These are phyloP conservation scores for Branchellion lobata DNA, from an alignment of 2,888 invertebrate species.

Conservation along the genomic window DNA sequence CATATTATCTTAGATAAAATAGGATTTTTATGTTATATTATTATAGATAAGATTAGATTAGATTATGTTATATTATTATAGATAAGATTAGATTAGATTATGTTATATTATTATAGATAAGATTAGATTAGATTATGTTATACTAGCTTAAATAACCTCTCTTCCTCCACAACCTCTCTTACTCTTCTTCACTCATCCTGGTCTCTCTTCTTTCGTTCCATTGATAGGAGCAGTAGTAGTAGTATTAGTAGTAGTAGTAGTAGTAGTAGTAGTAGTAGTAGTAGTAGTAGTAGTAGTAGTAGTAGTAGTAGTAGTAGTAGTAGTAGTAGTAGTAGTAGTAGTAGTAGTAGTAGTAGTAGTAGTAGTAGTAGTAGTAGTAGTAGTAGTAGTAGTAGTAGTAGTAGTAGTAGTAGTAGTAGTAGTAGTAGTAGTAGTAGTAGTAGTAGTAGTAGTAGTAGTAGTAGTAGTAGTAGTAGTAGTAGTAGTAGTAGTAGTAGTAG, in stretches of 20 bases:
- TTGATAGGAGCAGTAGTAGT: too few species aligned
- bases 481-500: conserved; percentile 15
- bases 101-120: too few species aligned
- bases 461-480: conserved; percentile 29
- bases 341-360: conserved; percentile 26
- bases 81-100: too few species aligned
- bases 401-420: conserved; percentile 29
- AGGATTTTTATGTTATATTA: too few species aligned
- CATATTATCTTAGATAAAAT: too few species aligned
- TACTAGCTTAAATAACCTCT: too few species aligned
- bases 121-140: too few species aligned
- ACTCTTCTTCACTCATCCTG: too few species aligned
- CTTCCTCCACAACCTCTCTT: too few species aligned
- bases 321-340: conserved; percentile 21
- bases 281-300: conserved; percentile 29
- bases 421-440: conserved; percentile 26
- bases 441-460: conserved; percentile 29
- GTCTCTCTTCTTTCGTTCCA: too few species aligned
- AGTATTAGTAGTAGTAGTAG: background rate
- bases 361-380: conserved; percentile 29
- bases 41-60: too few species aligned
- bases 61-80: too few species aligned
- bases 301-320: conserved; percentile 29
- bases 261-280: conserved; percentile 27
- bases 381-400: conserved; percentile 29